phyloP scores from a whole-genome alignment of 2,113 vertebrate genomes.

The Trichomycterus rosablanca region DNA sequence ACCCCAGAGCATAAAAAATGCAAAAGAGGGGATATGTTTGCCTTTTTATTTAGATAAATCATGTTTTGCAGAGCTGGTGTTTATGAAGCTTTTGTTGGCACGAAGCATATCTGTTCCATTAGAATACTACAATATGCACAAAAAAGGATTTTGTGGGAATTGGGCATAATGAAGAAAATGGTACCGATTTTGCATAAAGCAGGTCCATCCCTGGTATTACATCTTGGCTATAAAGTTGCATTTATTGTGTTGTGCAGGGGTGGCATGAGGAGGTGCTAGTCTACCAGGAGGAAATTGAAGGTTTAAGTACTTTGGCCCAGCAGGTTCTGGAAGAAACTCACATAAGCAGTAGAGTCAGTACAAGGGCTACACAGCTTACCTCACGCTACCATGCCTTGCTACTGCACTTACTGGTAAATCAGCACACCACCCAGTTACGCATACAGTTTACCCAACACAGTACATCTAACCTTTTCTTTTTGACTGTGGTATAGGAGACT shows the following conservation, averaged over 20 bases:
- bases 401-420: constrained; percentile 67
- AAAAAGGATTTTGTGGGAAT: too few species aligned
- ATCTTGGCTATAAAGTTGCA: background rate
- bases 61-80: too few species aligned
- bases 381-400: constrained; percentile 87
- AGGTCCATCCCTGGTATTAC: too few species aligned
- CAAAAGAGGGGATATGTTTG: too few species aligned
- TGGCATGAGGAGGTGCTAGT: constrained; percentile 77
- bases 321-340: constrained; percentile 86
- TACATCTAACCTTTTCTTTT: background rate
- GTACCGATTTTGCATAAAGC: too few species aligned
- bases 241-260: constrained; percentile 63
- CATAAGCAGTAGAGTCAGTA: constrained; percentile 75
- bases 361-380: constrained; percentile 82
- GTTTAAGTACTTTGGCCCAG: constrained; percentile 82
- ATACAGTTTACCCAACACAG: background rate
- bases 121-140: too few species aligned
- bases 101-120: too few species aligned
- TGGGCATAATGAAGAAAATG: too few species aligned
- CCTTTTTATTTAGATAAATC: too few species aligned
- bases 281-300: constrained; percentile 87
- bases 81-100: too few species aligned
- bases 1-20: too few species aligned
- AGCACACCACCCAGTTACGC: background rate
- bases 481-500: constrained; percentile 72